Evolutionary conservation across 2,797 vertebrate species (phyloP), one percentile per base, ranked within the genome.

Genomic region (Gobionotothen gibberifrons): DNA sequence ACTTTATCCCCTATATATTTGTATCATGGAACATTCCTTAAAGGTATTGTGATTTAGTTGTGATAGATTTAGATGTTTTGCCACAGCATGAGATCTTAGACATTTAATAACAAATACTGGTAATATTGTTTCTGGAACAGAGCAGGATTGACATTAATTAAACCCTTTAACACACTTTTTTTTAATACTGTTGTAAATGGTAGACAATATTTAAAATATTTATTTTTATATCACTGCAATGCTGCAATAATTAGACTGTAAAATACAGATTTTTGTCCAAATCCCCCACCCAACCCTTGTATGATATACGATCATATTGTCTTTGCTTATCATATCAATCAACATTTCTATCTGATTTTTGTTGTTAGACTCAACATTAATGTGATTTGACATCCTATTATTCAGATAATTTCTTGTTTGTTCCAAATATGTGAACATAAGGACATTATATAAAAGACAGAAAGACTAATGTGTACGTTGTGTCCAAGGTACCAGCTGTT

Each of bases 401-500:
- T 39, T 40, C 1, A 5, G 54, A 39, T 0, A 53, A 64, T 60
- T 36, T 8, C 1, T 46, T 39, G 5, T 71, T 62, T 52, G 26
- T 59, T 47, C 32, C 32, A 39, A 66, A 51, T 61, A 46, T 55
- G 40, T 53, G 8, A 52, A 49, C 36, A 69, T 9, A 46, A 36
- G 32, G 7, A 7, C 9, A 21, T 6, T 55, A 52, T 52, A 40
- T 55, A 54, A 74, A 32, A 60, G 52, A 49, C 14, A 60, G 29
- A 36, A 5, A 19, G 40, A 43, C 52, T 21, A 13, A 10, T 40
- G 16, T 64, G 53, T 61, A 14, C 58, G 29, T 56, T 40, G 70
- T 65, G 64, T 76, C 42, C 46, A 54, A 36, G n/a, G 29, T 51
- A 43, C 29, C 40, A 62, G 43, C 54, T 47, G 17, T 58, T 69